Evolutionary conservation across 2,888 invertebrate genomes (phyloP).

Genomic region (Muscina levida): DNA sequence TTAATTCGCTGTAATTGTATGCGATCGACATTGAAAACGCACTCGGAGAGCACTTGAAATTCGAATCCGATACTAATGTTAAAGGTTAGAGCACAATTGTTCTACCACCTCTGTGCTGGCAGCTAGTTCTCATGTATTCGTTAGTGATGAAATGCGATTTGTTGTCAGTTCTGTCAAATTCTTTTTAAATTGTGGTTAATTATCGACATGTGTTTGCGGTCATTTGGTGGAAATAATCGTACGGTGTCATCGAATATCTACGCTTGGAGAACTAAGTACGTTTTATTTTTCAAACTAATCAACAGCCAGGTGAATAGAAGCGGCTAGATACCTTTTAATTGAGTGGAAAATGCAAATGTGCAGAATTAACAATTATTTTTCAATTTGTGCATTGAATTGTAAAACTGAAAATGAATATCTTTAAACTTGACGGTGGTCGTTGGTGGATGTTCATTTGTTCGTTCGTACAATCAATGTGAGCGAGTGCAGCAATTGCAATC

Average conservation of each 20-base stretch:
- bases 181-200: constrained; percentile 58
- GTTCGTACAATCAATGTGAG: background rate
- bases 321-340: constrained; percentile 1
- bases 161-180: constrained; percentile 54
- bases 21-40: too few relatives aligned
- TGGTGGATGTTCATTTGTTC: constrained; percentile 12
- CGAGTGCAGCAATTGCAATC: constrained; percentile 3
- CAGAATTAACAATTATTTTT: constrained; percentile 23
- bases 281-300: too few relatives aligned
- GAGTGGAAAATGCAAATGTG: constrained; percentile 35
- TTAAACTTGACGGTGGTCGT: background rate
- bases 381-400: constrained; percentile 4
- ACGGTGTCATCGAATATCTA: background rate
- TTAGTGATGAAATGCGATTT: constrained; percentile 15
- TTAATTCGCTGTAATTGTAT: too few relatives aligned
- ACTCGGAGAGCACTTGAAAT: too few relatives aligned
- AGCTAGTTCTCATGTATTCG: background rate
- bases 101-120: background rate
- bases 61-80: background rate
- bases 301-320: too few relatives aligned
- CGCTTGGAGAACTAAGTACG: too few relatives aligned
- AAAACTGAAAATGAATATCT: constrained; percentile 21
- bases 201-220: constrained; percentile 29
- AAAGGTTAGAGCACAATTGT: background rate
- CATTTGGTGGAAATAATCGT: background rate